A percentile compares a stretch with the other conserved stretches of the same genome.
These are phyloP conservation scores for Drosophila atripex DNA, from an alignment of 2,888 invertebrate genomes.

Conservation along the genomic window DNA sequence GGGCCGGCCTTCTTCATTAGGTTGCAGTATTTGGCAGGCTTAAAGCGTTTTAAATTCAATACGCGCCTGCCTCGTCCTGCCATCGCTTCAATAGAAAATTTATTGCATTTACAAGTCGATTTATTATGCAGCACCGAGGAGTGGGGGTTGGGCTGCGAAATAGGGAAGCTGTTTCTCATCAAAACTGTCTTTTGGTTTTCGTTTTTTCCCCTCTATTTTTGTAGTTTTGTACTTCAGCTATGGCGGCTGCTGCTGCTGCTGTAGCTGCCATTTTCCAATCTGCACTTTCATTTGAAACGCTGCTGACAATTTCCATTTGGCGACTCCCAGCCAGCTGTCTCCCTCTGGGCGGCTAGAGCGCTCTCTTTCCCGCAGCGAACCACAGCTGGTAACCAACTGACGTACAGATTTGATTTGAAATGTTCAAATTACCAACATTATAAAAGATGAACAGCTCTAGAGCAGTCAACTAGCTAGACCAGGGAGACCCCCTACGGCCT, in stretches of 20 bases:
- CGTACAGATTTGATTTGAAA: constrained; percentile 78
- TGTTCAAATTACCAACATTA: constrained; percentile 77
- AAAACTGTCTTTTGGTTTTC: constrained; percentile 59
- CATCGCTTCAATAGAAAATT: constrained; percentile 64
- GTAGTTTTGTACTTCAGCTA: constrained; percentile 28
- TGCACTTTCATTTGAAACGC: constrained; percentile 74
- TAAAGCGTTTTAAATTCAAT: constrained; percentile 70
- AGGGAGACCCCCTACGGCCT: not conserved
- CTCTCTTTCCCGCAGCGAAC: constrained; percentile 52
- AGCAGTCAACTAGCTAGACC: constrained; percentile 19
- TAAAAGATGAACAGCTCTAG: constrained; percentile 70
- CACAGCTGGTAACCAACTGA: constrained; percentile 76
- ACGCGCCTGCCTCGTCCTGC: constrained; percentile 38
- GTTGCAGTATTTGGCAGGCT: constrained; percentile 46
- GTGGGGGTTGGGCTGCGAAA: not conserved
- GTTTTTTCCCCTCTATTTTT: constrained; percentile 35
- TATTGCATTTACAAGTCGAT: constrained; percentile 78
- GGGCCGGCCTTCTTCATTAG: constrained; percentile 64
- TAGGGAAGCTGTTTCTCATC: constrained; percentile 59
- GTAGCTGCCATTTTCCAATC: constrained; percentile 68
- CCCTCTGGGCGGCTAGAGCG: not conserved
- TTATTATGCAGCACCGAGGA: constrained; percentile 64
- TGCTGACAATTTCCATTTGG: constrained; percentile 75
- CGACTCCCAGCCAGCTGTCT: constrained; percentile 34
- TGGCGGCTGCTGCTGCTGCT: constrained; percentile 52